Evolutionary conservation across 2,797 vertebrate genomes (phyloP).

Genomic region (Dryobates pubescens): DNA sequence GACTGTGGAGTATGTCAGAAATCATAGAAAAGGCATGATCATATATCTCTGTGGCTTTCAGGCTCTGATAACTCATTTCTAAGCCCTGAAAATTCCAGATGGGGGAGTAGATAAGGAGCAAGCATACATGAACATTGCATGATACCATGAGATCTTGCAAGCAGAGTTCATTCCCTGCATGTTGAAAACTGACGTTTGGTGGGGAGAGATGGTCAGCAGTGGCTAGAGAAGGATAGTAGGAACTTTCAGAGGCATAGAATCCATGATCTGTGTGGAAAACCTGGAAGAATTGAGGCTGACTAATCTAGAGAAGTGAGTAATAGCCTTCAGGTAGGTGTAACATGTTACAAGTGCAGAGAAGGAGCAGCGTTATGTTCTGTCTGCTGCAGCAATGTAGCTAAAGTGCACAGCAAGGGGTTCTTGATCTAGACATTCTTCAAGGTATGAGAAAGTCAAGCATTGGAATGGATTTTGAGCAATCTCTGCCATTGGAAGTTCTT

Average conservation of each 20-base stretch:
- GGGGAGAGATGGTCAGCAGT: neutral
- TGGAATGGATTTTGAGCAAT: neutral
- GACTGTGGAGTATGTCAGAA: neutral
- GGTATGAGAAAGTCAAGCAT: neutral
- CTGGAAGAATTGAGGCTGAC: neutral
- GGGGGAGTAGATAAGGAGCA: neutral
- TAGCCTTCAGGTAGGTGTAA: neutral
- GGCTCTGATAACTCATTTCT: neutral
- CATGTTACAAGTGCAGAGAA: fast-evolving
- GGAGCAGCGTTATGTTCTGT: neutral
- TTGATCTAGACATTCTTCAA: neutral
- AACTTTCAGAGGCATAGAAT: neutral
- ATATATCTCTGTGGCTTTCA: neutral
- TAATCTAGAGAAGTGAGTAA: neutral
- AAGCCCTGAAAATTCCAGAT: neutral
- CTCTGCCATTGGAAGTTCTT: neutral
- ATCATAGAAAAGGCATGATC: neutral
- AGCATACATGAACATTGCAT: neutral
- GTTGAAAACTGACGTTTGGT: neutral
- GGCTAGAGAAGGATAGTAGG: neutral
- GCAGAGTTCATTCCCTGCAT: neutral
- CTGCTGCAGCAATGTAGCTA: neutral
- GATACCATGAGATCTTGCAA: neutral
- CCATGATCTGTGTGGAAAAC: neutral
- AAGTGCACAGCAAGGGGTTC: neutral